Percentiles rank a stretch among this genome's conserved stretches.
These are phyloP conservation scores for Byasa hedistus DNA, from an alignment of 2,888 invertebrate genomes.

Conservation along the genomic window DNA sequence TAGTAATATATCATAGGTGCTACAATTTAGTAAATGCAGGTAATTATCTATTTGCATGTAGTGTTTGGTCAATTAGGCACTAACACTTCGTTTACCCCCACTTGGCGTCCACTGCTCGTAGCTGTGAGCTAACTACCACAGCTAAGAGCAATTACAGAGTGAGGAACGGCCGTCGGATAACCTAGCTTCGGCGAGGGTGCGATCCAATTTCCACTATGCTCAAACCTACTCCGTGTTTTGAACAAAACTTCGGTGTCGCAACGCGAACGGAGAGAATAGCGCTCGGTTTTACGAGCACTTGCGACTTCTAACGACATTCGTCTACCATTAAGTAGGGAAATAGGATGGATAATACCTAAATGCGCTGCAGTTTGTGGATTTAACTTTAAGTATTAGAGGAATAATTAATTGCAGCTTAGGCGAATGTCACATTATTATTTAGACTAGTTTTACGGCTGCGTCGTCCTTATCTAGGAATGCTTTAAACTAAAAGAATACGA, in stretches of 20 bases:
- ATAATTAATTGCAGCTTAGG: slow-evolving; percentile 61
- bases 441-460: slow-evolving; percentile 29
- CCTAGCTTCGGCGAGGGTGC: slow-evolving; percentile 20
- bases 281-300: slow-evolving; percentile 68
- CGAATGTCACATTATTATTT: slow-evolving; percentile 41
- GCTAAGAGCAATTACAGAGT: slow-evolving; percentile 26
- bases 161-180: slow-evolving; percentile 16
- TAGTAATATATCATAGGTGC: not conserved
- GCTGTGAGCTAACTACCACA: slow-evolving; percentile 28
- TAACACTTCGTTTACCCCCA: slow-evolving; percentile 50
- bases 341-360: slow-evolving; percentile 66
- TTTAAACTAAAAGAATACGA: no score
- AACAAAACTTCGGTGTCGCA: slow-evolving; percentile 41
- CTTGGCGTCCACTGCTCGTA: slow-evolving; percentile 38
- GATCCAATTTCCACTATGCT: slow-evolving; percentile 29
- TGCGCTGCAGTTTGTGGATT: slow-evolving; percentile 68
- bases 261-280: slow-evolving; percentile 52
- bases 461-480: slow-evolving; percentile 5
- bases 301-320: slow-evolving; percentile 72
- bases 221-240: slow-evolving; percentile 31
- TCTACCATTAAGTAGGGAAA: slow-evolving; percentile 72
- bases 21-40: slow-evolving; percentile 45
- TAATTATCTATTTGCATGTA: slow-evolving; percentile 70
- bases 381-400: slow-evolving; percentile 59
- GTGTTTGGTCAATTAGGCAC: slow-evolving; percentile 65